Conservation (phyloP, 2,113 vertebrate species). For the Piprites chloris region DNA sequence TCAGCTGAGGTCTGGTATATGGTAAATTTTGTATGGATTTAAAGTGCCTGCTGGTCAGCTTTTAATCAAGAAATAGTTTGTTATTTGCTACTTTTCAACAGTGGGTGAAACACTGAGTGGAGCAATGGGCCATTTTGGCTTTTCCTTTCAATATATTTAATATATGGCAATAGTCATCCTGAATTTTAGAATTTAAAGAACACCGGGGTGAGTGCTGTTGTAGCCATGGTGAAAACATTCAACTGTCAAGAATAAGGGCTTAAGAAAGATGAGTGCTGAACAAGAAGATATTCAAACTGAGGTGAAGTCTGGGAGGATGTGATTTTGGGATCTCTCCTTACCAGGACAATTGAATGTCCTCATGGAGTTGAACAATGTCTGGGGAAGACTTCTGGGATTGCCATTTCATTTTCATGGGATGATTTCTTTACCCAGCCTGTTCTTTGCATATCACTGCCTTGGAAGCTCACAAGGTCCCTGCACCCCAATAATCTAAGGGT, state of each 20-base stretch:
- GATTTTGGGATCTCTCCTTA: not conserved
- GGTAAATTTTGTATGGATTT: not conserved
- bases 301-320: not conserved
- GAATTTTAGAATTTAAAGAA: not conserved
- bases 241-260: not conserved
- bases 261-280: not conserved
- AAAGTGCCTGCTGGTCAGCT: not conserved
- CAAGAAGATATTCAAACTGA: not conserved
- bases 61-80: not conserved
- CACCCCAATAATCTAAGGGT: not conserved
- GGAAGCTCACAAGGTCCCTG: not conserved
- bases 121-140: not conserved
- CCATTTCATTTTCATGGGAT: not conserved
- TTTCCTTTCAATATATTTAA: not conserved
- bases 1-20: accelerated
- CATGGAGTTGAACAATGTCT: not conserved
- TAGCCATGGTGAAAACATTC: not conserved
- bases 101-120: not conserved
- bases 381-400: not conserved
- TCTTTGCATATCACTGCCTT: not conserved
- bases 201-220: not conserved
- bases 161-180: not conserved
- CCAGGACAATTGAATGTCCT: not conserved
- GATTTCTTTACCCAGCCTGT: not conserved
- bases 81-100: not conserved